Evolutionary conservation across 2,888 invertebrate genomes (phyloP), one percentile per base, ranked within the genome.

Genomic region (Saturnia japonica): DNA sequence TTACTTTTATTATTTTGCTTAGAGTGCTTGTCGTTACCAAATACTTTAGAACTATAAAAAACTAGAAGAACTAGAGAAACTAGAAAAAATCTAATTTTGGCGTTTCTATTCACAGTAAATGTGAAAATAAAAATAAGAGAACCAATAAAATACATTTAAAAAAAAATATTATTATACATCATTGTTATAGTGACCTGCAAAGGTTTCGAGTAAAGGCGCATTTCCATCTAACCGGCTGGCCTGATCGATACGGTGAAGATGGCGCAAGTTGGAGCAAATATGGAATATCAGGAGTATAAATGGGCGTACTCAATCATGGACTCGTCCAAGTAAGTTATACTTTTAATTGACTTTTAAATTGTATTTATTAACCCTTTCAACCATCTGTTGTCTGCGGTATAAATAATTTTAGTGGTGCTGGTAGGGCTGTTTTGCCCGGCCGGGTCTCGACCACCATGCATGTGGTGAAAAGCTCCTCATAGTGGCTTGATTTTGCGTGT

Each of bases 241-340:
- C 76, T 72, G 75, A 76, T 73, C 71, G 74, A 74, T 72, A 72
- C 69, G 72, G 75, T 57, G 72, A 83, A 77, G 71, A 94, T 94
- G 94, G 94, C 94, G 74, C 94, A 94, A 75, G 92, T 94, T 70
- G 94, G 92, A 78, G 94, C 94, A 74, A 94, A 94, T 80, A 91
- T 94, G 91, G 94, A 94, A 85, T 94, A 94, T 85, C 94, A 94
- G 76, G 96, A 96, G 88, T 96, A 96, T 87, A 96, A 96, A 86
- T 96, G 99, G 98, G 98, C 98, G 72, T 98, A 98, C 91, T 97
- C 98, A 89, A 97, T 99, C 89, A 98, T 99, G 97, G 99, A 99
- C 94, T 99, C 99, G 70, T 99, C 99, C 78, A 96, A 94, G 94
- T 94, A 81, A 88, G 82, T 82, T 45, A 70, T 42, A 62, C 9